phyloP scores from a whole-genome alignment of 2,797 vertebrate genomes.

The Oreochromis mossambicus region DNA sequence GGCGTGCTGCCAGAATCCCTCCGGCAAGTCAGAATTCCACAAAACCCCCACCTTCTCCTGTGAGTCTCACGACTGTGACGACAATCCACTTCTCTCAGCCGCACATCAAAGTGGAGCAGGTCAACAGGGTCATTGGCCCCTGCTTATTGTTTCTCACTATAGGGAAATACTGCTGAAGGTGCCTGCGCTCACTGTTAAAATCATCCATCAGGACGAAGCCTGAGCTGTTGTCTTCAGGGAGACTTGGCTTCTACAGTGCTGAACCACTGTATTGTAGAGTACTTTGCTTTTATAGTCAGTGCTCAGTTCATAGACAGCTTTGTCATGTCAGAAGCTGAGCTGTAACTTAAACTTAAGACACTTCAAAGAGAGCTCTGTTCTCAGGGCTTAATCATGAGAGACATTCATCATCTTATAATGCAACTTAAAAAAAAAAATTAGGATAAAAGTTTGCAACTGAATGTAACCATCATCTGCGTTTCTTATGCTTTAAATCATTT shows the following conservation, averaged over 20 bases:
- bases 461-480: not conserved
- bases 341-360: constrained; percentile 40
- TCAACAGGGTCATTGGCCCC: constrained; percentile 49
- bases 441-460: not conserved
- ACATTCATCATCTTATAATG: constrained; percentile 40
- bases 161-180: constrained; percentile 48
- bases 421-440: not conserved
- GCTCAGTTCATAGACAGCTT: constrained; percentile 51
- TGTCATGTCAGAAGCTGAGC: constrained; percentile 38
- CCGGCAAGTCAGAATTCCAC: constrained; percentile 24
- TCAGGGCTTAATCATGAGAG: constrained; percentile 6
- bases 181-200: constrained; percentile 45
- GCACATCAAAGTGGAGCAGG: constrained; percentile 69
- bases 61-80: constrained; percentile 7
- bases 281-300: constrained; percentile 63
- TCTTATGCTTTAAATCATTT: not conserved
- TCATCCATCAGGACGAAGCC: constrained; percentile 60
- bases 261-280: constrained; percentile 47
- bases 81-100: constrained; percentile 45
- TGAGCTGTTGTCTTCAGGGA: constrained; percentile 16
- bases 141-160: constrained; percentile 48
- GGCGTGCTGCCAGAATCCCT: constrained; percentile 56
- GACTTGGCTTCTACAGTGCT: constrained; percentile 37
- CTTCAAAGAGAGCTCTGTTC: constrained; percentile 56
- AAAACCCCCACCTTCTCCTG: constrained; percentile 12